Evolutionary conservation across 2,888 invertebrate species (phyloP).

Genomic region (Blomia tropicalis): DNA sequence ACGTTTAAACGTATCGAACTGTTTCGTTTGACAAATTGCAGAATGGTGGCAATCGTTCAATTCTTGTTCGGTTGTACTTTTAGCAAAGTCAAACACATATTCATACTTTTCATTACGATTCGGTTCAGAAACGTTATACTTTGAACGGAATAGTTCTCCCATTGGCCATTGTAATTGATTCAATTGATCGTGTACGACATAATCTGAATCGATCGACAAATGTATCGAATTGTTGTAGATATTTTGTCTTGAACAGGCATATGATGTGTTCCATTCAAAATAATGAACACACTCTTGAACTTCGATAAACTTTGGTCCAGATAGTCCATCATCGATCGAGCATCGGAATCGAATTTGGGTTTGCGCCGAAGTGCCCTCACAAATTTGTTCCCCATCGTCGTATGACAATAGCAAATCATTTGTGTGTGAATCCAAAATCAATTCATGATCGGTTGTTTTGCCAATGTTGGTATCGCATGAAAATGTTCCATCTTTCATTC

Average conservation of each 20-base stretch:
- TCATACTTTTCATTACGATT: constrained; percentile 24
- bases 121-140: constrained; percentile 22
- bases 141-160: constrained; percentile 9
- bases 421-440: neutral
- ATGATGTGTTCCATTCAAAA: constrained; percentile 29
- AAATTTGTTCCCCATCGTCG: neutral
- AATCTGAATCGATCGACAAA: neutral
- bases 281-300: constrained; percentile 27
- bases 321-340: neutral
- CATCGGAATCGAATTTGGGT: constrained; percentile 23
- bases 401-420: constrained; percentile 16
- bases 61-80: neutral
- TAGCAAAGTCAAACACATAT: constrained; percentile 27
- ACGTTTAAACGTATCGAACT: constrained; percentile 20
- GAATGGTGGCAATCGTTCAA: constrained; percentile 25
- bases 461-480: constrained; percentile 12
- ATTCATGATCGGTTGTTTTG: constrained; percentile 15
- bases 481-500: neutral
- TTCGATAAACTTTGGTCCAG: constrained; percentile 21
- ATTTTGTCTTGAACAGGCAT: constrained; percentile 26
- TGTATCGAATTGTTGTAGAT: neutral
- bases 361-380: neutral
- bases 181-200: neutral
- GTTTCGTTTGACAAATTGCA: constrained; percentile 29
- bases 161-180: constrained; percentile 5